These are phyloP conservation scores for Dichetophora obliterata DNA, from an alignment of 2,888 invertebrate genomes.

Conservation along the genomic window DNA sequence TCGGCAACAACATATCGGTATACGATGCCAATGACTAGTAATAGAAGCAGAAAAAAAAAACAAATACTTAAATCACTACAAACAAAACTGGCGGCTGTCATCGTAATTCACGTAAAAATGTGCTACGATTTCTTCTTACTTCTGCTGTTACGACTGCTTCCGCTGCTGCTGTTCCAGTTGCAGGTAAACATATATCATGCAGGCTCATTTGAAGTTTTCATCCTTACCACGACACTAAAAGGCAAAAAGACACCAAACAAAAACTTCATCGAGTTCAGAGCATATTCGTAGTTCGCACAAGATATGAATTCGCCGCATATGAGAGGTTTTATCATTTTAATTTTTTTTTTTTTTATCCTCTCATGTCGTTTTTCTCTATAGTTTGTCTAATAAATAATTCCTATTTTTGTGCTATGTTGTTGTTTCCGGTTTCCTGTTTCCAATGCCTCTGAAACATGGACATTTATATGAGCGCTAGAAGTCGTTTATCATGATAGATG, in stretches of 20 bases:
- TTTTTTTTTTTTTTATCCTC: background rate
- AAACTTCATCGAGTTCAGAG: background rate
- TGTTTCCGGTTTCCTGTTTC: conserved; percentile 5
- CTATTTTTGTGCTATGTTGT: conserved; percentile 12
- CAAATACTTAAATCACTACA: conserved; percentile 21
- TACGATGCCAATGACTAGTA: background rate
- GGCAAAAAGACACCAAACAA: background rate
- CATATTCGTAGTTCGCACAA: background rate
- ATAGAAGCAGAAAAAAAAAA: background rate
- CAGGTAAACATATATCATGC: conserved; percentile 24
- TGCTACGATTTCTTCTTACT: conserved; percentile 24
- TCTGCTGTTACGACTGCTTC: conserved; percentile 9
- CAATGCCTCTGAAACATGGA: conserved; percentile 3
- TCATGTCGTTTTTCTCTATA: background rate
- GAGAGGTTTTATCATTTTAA: background rate
- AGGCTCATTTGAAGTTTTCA: conserved; percentile 23
- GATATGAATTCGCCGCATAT: conserved; percentile 24
- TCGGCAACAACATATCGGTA: conserved; percentile 1
- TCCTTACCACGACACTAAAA: conserved; percentile 18
- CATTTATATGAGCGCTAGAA: conserved; percentile 12
- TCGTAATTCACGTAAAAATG: conserved; percentile 36
- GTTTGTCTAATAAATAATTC: conserved; percentile 27
- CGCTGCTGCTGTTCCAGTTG: background rate
- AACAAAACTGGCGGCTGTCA: conserved; percentile 34
- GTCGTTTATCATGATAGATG: conserved; percentile 30